Conservation (phyloP, 2,113 vertebrate genomes). For the Callocephalon fimbriatum region DNA sequence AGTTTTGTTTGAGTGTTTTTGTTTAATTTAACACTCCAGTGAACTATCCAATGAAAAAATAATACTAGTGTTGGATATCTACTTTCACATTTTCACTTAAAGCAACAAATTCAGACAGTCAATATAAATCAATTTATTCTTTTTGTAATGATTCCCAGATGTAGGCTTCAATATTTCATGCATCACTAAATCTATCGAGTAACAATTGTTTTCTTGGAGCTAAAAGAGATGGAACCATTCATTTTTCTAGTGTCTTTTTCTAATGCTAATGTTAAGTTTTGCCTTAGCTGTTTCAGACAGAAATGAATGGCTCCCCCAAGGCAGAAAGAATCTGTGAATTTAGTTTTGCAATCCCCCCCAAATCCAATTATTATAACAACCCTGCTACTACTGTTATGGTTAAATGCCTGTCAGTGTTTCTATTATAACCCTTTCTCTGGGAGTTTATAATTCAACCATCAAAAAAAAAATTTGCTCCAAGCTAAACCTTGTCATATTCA, state of each 20-base stretch:
- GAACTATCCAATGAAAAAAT: background rate
- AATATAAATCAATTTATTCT: slow-evolving; percentile 38
- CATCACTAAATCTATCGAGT: slow-evolving; percentile 39
- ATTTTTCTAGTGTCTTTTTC: slow-evolving; percentile 7
- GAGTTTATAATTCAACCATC: slow-evolving; percentile 26
- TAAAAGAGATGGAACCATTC: background rate
- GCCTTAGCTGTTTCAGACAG: slow-evolving; percentile 40
- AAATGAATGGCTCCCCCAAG: slow-evolving; percentile 54
- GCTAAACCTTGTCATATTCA: background rate
- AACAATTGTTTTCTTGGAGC: slow-evolving; percentile 17
- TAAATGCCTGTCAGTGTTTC: slow-evolving; percentile 35
- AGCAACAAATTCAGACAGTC: slow-evolving; percentile 48
- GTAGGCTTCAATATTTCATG: slow-evolving; percentile 30
- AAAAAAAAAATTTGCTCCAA: background rate
- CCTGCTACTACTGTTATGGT: background rate
- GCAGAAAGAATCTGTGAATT: slow-evolving; percentile 56
- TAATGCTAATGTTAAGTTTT: background rate
- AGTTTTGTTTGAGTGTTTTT: slow-evolving; percentile 42
- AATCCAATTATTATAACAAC: slow-evolving; percentile 70
- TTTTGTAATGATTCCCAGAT: slow-evolving; percentile 16
- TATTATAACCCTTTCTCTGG: background rate
- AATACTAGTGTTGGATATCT: background rate
- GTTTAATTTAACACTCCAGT: slow-evolving; percentile 76
- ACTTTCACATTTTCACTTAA: slow-evolving; percentile 41
- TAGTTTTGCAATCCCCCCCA: slow-evolving; percentile 48